These are phyloP conservation scores for Phyto melanocephala DNA, from an alignment of 2,888 invertebrate species.

Conservation along the genomic window DNA sequence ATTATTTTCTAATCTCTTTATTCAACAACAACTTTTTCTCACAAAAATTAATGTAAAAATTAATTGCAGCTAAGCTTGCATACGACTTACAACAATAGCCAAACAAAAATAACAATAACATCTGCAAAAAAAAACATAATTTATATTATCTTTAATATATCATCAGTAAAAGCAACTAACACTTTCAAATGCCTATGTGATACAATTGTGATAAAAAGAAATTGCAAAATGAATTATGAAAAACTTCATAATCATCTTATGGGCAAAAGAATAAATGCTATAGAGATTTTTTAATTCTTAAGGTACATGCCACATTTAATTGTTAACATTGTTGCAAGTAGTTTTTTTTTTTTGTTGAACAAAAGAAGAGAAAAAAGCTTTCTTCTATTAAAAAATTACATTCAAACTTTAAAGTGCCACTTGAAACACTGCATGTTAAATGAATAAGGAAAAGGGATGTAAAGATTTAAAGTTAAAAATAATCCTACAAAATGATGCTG, in stretches of 20 bases:
- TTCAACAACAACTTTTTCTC: slow-evolving; percentile 36
- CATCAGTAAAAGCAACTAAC: slow-evolving; percentile 38
- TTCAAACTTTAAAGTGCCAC: neutral
- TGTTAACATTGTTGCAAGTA: slow-evolving; percentile 55
- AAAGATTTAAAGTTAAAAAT: too few species aligned
- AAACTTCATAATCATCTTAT: slow-evolving; percentile 2
- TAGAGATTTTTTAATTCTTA: slow-evolving; percentile 8
- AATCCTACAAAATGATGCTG: too few species aligned
- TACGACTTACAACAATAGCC: slow-evolving; percentile 16
- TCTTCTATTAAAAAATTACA: slow-evolving; percentile 1
- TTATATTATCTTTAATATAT: slow-evolving; percentile 44
- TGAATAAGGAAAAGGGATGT: neutral
- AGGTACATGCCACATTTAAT: slow-evolving; percentile 58
- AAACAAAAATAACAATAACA: neutral
- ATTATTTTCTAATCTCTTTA: slow-evolving; percentile 3
- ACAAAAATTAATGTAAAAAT: slow-evolving; percentile 55
- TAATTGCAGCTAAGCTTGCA: slow-evolving; percentile 54
- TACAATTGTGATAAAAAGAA: slow-evolving; percentile 44
- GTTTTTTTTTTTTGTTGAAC: neutral
- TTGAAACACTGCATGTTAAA: neutral
- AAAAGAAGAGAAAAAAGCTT: slow-evolving; percentile 9
- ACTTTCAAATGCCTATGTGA: slow-evolving; percentile 46
- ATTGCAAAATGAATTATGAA: neutral
- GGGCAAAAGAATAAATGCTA: neutral
- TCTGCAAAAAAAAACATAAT: slow-evolving; percentile 4